These are phyloP conservation scores for Anthrax anthrax DNA, from an alignment of 2,888 invertebrate genomes.

Conservation along the genomic window DNA sequence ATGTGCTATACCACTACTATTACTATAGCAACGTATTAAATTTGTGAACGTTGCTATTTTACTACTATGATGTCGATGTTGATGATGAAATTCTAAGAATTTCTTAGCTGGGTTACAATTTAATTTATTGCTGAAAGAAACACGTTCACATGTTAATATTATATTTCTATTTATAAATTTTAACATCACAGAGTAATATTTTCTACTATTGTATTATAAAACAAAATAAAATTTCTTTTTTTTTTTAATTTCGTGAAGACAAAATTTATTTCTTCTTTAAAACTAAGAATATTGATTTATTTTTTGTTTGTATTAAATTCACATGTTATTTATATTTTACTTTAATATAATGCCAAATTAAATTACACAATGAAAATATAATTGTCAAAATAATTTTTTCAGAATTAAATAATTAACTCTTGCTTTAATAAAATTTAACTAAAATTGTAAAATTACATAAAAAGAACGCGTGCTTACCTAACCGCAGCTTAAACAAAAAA, in stretches of 20 bases:
- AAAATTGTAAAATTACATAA: not conserved
- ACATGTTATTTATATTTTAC: not conserved
- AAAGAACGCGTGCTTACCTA: conserved; percentile 4
- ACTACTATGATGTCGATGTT: not conserved
- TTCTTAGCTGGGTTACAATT: not conserved
- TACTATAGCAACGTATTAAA: not conserved
- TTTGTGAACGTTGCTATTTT: not conserved
- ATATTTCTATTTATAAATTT: not conserved
- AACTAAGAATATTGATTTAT: not conserved
- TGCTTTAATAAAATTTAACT: not conserved
- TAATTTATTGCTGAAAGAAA: not conserved
- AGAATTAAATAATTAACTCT: too few species aligned
- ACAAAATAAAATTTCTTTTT: too few species aligned
- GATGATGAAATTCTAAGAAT: not conserved
- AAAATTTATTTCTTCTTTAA: too few species aligned
- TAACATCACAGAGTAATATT: not conserved
- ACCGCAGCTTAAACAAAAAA: conserved; percentile 3
- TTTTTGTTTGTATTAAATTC: not conserved
- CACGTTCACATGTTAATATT: not conserved
- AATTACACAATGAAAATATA: not conserved
- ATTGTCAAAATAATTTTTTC: too few species aligned
- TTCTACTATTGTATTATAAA: too few species aligned
- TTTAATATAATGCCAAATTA: not conserved
- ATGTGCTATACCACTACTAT: not conserved
- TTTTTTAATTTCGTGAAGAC: too few species aligned